Percentiles rank a stretch among this genome's conserved stretches.
Evolutionary conservation across 1,140 invertebrate genomes (phyloP).

Genomic region (Brachionus paranguensis): DNA sequence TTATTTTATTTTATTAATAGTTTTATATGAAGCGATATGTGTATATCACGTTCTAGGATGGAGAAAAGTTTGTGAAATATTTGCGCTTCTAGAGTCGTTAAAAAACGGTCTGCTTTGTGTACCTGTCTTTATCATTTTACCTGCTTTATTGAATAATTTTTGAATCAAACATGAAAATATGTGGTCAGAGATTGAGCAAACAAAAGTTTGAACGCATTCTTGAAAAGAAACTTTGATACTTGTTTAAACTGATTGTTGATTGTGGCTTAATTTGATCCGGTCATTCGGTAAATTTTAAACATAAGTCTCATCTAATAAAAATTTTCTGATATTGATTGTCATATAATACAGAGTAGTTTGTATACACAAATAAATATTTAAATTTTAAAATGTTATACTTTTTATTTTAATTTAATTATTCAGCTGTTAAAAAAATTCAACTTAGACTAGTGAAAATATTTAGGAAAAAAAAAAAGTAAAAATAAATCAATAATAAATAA

Average conservation of each 20-base stretch:
- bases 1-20: neutral
- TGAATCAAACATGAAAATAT: slow-evolving; percentile 11
- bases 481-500: too few species aligned
- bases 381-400: neutral
- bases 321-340: neutral
- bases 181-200: neutral
- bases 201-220: neutral
- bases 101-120: neutral
- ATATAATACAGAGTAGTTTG: neutral
- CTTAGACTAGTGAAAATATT: neutral
- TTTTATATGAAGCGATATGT: neutral
- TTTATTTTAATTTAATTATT: neutral
- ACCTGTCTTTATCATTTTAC: neutral
- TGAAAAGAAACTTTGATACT: neutral
- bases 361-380: neutral
- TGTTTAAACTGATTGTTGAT: neutral
- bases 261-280: neutral
- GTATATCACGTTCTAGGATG: neutral
- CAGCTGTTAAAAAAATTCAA: neutral
- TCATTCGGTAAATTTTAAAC: neutral
- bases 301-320: neutral
- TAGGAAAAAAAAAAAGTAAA: neutral
- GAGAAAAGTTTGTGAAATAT: neutral
- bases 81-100: neutral
- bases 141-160: neutral